Conservation (phyloP, 2,888 invertebrate species). For the Drosophila meridiana region DNA sequence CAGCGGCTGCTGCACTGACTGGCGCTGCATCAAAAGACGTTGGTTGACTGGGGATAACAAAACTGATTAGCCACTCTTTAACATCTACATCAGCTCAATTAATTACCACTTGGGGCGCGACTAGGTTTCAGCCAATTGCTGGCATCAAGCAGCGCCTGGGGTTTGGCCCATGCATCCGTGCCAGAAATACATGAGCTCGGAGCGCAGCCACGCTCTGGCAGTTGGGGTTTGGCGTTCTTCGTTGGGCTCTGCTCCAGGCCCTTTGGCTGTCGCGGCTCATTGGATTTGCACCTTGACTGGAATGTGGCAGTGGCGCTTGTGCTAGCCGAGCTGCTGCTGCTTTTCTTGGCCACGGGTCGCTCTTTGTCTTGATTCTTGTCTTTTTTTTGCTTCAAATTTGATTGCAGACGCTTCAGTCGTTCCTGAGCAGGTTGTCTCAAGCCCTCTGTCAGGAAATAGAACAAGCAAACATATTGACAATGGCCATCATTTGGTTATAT, state of each 20-base stretch:
- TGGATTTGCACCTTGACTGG: not conserved
- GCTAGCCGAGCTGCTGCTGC: not conserved
- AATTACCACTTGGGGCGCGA: constrained; percentile 11
- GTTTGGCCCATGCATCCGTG: constrained; percentile 20
- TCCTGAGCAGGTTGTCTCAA: constrained; percentile 13
- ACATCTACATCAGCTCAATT: not conserved
- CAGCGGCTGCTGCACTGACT: constrained; percentile 23
- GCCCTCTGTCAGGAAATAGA: not conserved
- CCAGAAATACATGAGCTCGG: not conserved
- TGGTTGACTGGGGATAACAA: constrained; percentile 42
- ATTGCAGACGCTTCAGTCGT: constrained; percentile 9
- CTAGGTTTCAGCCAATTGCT: constrained; percentile 10
- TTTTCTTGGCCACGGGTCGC: not conserved
- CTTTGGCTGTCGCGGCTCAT: not conserved
- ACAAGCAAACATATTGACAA: not conserved
- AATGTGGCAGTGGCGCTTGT: not conserved
- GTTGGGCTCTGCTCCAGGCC: not conserved
- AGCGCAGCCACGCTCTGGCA: not conserved
- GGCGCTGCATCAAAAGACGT: constrained; percentile 39
- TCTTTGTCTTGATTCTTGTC: constrained; percentile 3
- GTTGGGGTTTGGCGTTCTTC: not conserved
- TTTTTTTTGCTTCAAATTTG: not conserved
- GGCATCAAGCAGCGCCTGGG: constrained; percentile 19
- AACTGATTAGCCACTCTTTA: not conserved
- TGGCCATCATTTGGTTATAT: not conserved